Conservation (phyloP, 30 jellyfish, hydroid and myxozoan species). For the Aurelia aurita region DNA sequence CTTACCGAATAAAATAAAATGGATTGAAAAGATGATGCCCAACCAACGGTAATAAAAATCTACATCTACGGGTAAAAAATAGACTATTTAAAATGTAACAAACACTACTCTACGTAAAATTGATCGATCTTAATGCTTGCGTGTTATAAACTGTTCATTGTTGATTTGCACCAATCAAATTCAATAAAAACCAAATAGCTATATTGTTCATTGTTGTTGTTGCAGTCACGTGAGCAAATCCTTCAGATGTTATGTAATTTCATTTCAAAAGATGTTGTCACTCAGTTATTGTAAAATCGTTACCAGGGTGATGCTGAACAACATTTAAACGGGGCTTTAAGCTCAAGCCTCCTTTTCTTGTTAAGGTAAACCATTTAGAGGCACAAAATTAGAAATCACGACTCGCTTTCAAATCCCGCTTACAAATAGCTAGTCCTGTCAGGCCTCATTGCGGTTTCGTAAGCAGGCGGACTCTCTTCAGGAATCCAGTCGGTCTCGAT, state of each 20-base stretch:
- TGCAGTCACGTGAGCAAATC: constrained; percentile 34
- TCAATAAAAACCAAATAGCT: constrained; percentile 7
- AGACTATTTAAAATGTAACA: constrained; percentile 46
- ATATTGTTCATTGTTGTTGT: constrained; percentile 3
- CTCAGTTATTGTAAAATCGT: not conserved
- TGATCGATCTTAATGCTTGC: constrained; percentile 41
- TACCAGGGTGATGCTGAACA: not conserved
- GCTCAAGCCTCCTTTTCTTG: constrained; percentile 42
- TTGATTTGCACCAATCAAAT: constrained; percentile 7
- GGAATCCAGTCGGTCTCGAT: constrained; percentile 9
- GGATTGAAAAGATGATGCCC: no score
- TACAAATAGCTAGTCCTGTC: constrained; percentile 74
- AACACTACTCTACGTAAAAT: constrained; percentile 46
- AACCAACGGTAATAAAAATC: no score
- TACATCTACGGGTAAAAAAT: constrained; percentile 24
- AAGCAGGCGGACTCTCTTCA: not conserved
- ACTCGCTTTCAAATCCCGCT: not conserved
- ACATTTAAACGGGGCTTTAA: constrained; percentile 51
- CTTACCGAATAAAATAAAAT: no score
- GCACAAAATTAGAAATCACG: constrained; percentile 12
- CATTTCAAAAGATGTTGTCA: constrained; percentile 11
- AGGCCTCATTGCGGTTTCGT: constrained; percentile 39
- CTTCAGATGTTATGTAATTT: not conserved
- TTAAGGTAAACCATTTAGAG: constrained; percentile 46
- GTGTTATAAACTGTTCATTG: constrained; percentile 40